Evolutionary conservation across 2,797 vertebrate species (phyloP), one percentile per base, ranked within the genome.

Genomic region (Lepilemur ruficaudatus): DNA sequence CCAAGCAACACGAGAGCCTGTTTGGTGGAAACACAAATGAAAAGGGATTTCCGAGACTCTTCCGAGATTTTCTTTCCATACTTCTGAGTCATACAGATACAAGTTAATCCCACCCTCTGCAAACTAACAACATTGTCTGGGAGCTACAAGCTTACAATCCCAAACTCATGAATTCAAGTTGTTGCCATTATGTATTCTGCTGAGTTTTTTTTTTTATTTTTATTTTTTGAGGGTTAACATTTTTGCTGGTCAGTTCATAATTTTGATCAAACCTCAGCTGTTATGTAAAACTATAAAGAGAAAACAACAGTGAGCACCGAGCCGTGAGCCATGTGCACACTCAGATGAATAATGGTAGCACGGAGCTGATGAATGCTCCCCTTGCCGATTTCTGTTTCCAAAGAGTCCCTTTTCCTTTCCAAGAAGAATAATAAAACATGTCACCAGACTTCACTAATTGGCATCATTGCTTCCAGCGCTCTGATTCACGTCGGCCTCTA

Each of bases 361-460:
- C 22, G 7, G 28, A 3, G 0, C 13, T 15, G 20, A 52, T 15
- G 38, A 52, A 28, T 3, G 18, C 1, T 3, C 2, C 35, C 20
- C 73, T 3, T 25, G 8, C 35, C 63, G n/a, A 18, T 30, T 91
- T 78, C 46, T 46, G 23, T 70, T 88, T 63, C 30, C 32, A 70
- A 55, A 55, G 1, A 0, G 1, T 4, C 52, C 12, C 46, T 12
- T 70, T 82, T 23, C 50, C 50, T 78, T 65, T 10, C 67, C 41
- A 35, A 87, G 46, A 63, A 69, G 52, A 38, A 17, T 8, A 57
- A 41, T 41, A 79, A 48, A 50, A 35, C 41, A 32, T 28, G 17
- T 91, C 82, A 88, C 23, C 22, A 43, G 17, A 11, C 55, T 88
- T 65, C 23, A 2, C 48, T 93, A 76, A 93, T 86, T 76, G 75